These are phyloP conservation scores for Penaeus indicus DNA, from an alignment of 1,140 invertebrate genomes.

Conservation along the genomic window DNA sequence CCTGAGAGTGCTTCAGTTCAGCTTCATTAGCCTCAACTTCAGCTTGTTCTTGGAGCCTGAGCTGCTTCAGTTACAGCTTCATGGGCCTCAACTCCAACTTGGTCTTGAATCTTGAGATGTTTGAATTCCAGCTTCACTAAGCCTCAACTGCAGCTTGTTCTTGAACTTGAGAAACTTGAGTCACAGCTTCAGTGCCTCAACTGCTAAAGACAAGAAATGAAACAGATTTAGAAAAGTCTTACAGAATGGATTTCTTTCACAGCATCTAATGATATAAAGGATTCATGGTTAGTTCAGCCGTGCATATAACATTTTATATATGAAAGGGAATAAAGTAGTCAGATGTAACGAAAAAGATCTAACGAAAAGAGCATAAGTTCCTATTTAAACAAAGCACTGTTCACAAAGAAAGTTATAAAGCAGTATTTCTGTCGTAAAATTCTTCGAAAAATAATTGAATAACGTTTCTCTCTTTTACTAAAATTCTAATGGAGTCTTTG, in stretches of 20 bases:
- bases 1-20: neutral
- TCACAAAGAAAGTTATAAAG: too few species aligned
- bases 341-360: too few species aligned
- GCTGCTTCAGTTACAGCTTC: neutral
- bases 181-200: neutral
- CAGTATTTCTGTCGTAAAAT: too few species aligned
- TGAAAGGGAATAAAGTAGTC: too few species aligned
- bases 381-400: too few species aligned
- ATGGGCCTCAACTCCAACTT: neutral
- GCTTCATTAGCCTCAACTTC: neutral
- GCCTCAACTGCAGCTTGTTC: constrained; percentile 4
- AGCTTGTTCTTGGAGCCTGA: neutral
- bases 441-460: too few species aligned
- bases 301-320: too few species aligned
- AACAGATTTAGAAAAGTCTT: neutral
- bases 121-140: neutral
- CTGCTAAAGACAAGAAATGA: neutral
- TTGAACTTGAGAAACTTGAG: constrained; percentile 8
- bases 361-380: too few species aligned
- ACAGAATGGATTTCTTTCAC: neutral
- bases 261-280: too few species aligned
- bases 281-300: too few species aligned
- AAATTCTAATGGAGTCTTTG: too few species aligned
- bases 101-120: neutral
- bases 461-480: too few species aligned